phyloP scores from a whole-genome alignment of 2,113 vertebrate species.

The Chiloscyllium plagiosum region DNA sequence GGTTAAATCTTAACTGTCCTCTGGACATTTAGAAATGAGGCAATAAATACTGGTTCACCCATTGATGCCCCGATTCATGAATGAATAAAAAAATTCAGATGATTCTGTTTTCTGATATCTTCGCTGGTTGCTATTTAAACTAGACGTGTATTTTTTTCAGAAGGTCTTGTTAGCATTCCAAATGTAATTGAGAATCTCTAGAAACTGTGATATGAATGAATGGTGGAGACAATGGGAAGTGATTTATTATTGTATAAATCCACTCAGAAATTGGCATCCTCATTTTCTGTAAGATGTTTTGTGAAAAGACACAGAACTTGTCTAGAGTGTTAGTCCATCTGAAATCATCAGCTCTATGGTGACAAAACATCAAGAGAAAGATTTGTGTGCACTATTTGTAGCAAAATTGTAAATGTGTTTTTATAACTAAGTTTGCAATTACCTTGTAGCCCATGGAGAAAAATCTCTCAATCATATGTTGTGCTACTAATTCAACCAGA shows the following conservation, averaged over 20 bases:
- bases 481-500: not conserved
- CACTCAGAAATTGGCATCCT: not conserved
- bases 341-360: not conserved
- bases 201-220: not conserved
- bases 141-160: not conserved
- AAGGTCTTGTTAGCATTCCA: too few species aligned
- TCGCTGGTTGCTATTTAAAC: not conserved
- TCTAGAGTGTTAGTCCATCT: not conserved
- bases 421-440: not conserved
- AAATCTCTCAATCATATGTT: not conserved
- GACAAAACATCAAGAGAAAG: not conserved
- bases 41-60: too few species aligned
- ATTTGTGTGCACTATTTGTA: not conserved
- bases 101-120: not conserved
- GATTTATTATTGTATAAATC: not conserved
- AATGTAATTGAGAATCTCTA: not conserved
- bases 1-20: too few species aligned
- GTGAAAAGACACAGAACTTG: not conserved
- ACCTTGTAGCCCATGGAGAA: not conserved
- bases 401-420: not conserved
- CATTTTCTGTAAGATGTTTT: not conserved
- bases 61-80: too few species aligned
- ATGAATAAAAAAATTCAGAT: not conserved
- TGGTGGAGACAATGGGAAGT: not conserved
- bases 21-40: too few species aligned